A percentile compares a stretch with the other conserved stretches of the same genome.
Conservation (phyloP, 2,888 invertebrate species). For the Amiota minor region DNA sequence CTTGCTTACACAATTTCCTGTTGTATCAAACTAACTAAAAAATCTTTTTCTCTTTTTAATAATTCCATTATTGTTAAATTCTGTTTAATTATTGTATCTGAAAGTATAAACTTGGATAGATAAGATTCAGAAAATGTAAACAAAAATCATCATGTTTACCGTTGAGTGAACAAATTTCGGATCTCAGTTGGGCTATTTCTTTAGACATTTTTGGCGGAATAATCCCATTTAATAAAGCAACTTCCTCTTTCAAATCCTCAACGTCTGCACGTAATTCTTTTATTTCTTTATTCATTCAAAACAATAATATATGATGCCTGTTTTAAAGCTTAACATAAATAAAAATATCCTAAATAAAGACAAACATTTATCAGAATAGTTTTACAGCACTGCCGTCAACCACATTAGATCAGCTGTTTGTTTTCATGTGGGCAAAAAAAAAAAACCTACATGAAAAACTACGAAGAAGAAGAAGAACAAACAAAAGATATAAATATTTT, state of each 20-base stretch:
- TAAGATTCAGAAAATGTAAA: neutral
- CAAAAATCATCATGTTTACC: conserved; percentile 11
- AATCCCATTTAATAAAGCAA: conserved; percentile 1
- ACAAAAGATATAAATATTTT: neutral
- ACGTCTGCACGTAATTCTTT: conserved; percentile 8
- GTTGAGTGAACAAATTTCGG: neutral
- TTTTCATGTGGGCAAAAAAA: too few relatives aligned
- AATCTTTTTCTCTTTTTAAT: neutral
- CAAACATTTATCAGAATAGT: neutral
- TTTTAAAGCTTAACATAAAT: neutral
- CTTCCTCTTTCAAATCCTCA: conserved; percentile 10
- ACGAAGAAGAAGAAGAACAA: neutral
- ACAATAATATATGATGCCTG: neutral
- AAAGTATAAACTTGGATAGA: neutral
- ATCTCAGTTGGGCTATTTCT: neutral
- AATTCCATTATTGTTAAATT: conserved; percentile 2
- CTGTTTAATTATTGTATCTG: conserved; percentile 2
- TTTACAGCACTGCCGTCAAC: neutral
- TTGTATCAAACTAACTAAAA: conserved; percentile 2
- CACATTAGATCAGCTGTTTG: neutral
- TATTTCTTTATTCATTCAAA: conserved; percentile 16
- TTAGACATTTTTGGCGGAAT: conserved; percentile 9
- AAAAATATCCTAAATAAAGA: neutral
- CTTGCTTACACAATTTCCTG: neutral
- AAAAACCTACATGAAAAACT: too few relatives aligned